Evolutionary conservation across 2,888 invertebrate species (phyloP).

Genomic region (Eustalomyia histrio): DNA sequence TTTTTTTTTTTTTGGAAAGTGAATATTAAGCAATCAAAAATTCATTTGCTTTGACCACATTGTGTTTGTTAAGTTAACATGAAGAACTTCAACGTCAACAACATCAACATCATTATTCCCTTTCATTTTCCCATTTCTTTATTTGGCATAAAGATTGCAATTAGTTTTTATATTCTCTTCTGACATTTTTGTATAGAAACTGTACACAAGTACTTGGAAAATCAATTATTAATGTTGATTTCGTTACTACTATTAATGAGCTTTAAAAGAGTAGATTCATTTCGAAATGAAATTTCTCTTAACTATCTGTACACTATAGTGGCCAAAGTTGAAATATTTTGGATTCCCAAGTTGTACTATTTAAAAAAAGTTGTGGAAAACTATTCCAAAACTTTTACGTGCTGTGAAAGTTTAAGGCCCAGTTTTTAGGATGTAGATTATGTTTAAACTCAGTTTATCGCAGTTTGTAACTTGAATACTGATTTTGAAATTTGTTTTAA

Average conservation of each 20-base stretch:
- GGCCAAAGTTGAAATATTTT: no score
- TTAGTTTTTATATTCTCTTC: conserved; percentile 23
- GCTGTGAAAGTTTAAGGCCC: no score
- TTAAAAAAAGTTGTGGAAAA: no score
- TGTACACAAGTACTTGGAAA: not conserved
- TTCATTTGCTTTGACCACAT: conserved; percentile 39
- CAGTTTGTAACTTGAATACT: no score
- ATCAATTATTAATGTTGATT: conserved; percentile 29
- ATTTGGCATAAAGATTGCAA: not conserved
- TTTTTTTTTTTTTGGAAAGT: conserved; percentile 21
- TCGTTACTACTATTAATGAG: not conserved
- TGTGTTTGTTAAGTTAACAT: conserved; percentile 8
- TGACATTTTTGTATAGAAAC: conserved; percentile 7
- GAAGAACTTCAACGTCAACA: no score
- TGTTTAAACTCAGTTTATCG: no score
- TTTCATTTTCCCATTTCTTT: not conserved
- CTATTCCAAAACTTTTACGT: no score
- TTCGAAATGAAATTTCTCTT: no score
- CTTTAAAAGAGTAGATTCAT: not conserved
- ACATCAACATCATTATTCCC: conserved; percentile 5
- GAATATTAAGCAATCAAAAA: conserved; percentile 45
- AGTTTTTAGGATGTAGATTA: no score
- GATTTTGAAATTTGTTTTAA: no score
- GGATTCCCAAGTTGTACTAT: no score
- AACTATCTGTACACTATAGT: no score